A percentile compares a stretch with the other conserved stretches of the same genome.
Evolutionary conservation across 2,888 invertebrate genomes (phyloP).

Genomic region (Epistrophe grossulariae): DNA sequence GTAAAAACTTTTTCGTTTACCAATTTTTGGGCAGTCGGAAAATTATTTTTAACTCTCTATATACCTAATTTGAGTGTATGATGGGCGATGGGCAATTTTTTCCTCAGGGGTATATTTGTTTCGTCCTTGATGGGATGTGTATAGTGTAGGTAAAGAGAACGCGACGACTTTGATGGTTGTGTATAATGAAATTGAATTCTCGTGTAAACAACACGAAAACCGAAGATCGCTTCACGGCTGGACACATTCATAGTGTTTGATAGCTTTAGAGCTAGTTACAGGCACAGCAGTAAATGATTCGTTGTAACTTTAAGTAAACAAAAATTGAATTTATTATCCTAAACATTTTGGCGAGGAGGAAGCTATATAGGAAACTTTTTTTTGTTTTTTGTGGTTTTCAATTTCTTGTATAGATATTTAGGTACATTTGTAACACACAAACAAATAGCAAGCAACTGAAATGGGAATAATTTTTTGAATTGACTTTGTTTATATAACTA

Average conservation of each 20-base stretch:
- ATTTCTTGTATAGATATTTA: background rate
- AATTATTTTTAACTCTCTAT: constrained; percentile 2
- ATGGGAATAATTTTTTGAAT: constrained; percentile 25
- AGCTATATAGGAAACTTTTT: background rate
- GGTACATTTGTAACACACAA: constrained; percentile 1
- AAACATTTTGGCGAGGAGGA: constrained; percentile 9
- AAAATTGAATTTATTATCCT: constrained; percentile 45
- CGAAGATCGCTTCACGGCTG: constrained; percentile 35
- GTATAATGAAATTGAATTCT: constrained; percentile 59
- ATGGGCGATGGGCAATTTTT: constrained; percentile 27
- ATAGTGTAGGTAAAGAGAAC: background rate
- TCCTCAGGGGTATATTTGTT: background rate
- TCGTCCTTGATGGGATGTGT: too few species aligned
- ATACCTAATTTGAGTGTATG: background rate
- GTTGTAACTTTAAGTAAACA: constrained; percentile 63
- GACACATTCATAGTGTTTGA: constrained; percentile 27
- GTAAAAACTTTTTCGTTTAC: constrained; percentile 34
- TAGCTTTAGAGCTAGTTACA: constrained; percentile 7
- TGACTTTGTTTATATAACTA: constrained; percentile 3
- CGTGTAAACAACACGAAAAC: constrained; percentile 44
- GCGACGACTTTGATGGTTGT: constrained; percentile 22
- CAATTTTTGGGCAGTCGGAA: constrained; percentile 17
- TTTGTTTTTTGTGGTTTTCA: constrained; percentile 4
- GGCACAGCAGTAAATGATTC: constrained; percentile 43
- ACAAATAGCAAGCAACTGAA: background rate